Conservation (phyloP, 2,797 vertebrate species). For the Sebastes diaconus region DNA sequence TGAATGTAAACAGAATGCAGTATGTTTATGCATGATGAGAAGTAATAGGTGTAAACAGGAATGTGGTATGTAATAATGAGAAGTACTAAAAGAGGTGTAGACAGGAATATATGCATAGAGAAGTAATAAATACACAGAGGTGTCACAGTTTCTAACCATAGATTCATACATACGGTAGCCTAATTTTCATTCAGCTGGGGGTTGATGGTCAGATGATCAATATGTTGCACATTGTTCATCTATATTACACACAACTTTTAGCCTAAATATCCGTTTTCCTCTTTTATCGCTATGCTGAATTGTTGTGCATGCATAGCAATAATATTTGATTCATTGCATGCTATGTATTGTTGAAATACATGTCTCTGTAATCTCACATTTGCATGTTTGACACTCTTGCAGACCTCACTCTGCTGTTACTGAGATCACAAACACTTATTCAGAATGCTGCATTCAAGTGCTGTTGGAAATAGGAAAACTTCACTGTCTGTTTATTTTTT, state of each 20-base stretch:
- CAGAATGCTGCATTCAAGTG: slow-evolving; percentile 16
- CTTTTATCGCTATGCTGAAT: not conserved
- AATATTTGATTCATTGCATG: not conserved
- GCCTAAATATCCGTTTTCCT: not conserved
- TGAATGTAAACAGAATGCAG: too few species aligned
- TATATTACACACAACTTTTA: not conserved
- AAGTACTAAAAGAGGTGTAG: too few species aligned
- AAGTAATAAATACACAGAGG: too few species aligned
- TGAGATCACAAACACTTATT: not conserved
- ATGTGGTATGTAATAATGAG: too few species aligned
- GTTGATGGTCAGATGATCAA: not conserved
- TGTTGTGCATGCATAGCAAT: not conserved
- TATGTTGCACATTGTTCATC: not conserved
- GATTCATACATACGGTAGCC: too few species aligned
- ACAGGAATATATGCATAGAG: too few species aligned
- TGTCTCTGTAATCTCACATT: not conserved
- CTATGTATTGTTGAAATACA: not conserved
- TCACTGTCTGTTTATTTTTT: not conserved
- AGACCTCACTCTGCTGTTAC: not conserved
- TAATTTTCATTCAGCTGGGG: not conserved
- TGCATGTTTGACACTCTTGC: not conserved
- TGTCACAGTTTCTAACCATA: too few species aligned
- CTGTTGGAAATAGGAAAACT: not conserved
- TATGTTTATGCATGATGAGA: too few species aligned
- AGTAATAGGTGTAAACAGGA: too few species aligned